phyloP scores from a whole-genome alignment of 1,140 invertebrate genomes.

The Teleogryllus occipitalis region DNA sequence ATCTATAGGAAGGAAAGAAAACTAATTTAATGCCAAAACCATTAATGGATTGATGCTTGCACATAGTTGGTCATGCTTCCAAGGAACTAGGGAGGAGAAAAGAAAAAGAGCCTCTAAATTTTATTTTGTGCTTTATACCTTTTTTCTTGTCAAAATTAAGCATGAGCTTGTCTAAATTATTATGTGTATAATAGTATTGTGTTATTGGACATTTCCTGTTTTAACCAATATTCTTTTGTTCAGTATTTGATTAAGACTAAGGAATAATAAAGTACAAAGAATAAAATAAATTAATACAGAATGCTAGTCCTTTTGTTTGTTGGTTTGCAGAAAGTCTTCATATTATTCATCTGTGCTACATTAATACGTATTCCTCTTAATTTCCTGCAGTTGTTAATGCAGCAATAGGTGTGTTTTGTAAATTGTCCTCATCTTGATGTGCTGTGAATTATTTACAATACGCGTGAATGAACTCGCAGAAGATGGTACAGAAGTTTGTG shows the following conservation, averaged over 20 bases:
- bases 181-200: neutral
- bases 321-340: neutral
- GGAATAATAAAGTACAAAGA: constrained; percentile 2
- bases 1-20: no score
- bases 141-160: no score
- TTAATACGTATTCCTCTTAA: neutral
- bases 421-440: neutral
- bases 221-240: neutral
- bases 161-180: neutral
- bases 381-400: neutral
- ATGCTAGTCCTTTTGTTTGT: neutral
- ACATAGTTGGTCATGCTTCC: neutral
- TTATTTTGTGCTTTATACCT: no score
- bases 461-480: neutral
- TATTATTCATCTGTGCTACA: neutral
- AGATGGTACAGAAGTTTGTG: neutral
- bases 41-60: neutral
- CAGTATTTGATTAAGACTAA: neutral
- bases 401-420: neutral
- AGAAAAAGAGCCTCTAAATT: no score
- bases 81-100: no score
- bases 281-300: neutral
- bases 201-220: neutral
- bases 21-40: no score
- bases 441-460: no score